Evolutionary conservation across 2,888 invertebrate species (phyloP).

Genomic region (Caenorhabditis auriculariae): DNA sequence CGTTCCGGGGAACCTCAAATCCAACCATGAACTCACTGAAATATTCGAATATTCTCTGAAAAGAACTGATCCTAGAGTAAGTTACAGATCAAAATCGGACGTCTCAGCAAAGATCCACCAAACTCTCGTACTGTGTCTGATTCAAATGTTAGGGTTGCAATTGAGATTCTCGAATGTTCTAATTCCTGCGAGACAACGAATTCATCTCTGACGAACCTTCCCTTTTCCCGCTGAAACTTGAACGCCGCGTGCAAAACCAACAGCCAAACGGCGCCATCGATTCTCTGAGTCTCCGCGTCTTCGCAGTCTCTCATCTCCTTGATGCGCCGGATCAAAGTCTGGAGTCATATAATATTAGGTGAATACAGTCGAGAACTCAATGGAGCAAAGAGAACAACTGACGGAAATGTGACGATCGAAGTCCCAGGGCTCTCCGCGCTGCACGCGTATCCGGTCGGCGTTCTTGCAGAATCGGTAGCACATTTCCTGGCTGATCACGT

Average conservation of each 20-base stretch:
- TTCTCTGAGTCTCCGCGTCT: background rate
- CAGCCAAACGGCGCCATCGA: constrained; percentile 71
- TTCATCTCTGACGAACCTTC: constrained; percentile 61
- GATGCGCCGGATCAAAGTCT: too few relatives aligned
- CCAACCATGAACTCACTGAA: too few relatives aligned
- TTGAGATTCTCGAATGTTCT: background rate
- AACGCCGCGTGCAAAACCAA: constrained; percentile 87
- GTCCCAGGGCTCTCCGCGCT: constrained; percentile 76
- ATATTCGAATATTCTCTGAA: too few relatives aligned
- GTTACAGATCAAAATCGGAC: too few relatives aligned
- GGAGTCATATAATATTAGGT: too few relatives aligned
- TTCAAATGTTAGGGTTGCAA: background rate
- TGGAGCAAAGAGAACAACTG: background rate
- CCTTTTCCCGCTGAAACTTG: constrained; percentile 83
- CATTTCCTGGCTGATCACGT: constrained; percentile 24
- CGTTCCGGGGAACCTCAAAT: constrained; percentile 51
- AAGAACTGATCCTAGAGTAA: too few relatives aligned
- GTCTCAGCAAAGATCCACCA: too few relatives aligned
- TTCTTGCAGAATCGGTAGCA: constrained; percentile 71
- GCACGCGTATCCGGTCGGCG: constrained; percentile 77
- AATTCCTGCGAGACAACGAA: background rate
- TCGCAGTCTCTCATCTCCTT: background rate
- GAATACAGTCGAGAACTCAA: background rate
- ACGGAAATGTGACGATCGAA: constrained; percentile 71
- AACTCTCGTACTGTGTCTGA: too few relatives aligned